phyloP scores from a whole-genome alignment of 2,797 vertebrate species.

The Gymnoscopelus microlampas region DNA sequence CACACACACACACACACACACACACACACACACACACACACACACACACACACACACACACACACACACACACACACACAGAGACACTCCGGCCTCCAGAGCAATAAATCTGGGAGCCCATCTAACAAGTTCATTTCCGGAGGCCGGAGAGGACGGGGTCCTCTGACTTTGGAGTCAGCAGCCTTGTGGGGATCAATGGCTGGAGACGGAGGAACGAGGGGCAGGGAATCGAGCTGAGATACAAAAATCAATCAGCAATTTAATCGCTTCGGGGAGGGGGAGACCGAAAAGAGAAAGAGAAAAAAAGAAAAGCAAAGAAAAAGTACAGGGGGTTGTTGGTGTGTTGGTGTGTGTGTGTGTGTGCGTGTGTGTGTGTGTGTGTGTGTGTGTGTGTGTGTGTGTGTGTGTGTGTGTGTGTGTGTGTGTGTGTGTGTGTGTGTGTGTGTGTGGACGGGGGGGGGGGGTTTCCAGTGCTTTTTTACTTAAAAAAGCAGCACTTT shows the following conservation, averaged over 20 bases:
- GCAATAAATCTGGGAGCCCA: slow-evolving; percentile 83
- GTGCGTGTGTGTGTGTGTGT: too few species aligned
- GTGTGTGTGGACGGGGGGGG: too few species aligned
- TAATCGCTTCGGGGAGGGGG: slow-evolving; percentile 78
- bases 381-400: too few species aligned
- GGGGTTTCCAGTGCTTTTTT: slow-evolving; percentile 72
- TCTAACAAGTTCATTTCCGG: slow-evolving; percentile 87
- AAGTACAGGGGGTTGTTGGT: slow-evolving; percentile 30
- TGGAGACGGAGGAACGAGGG: slow-evolving; percentile 76
- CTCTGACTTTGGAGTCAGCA: slow-evolving; percentile 84
- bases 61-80: slow-evolving; percentile 48
- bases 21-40: slow-evolving; percentile 38
- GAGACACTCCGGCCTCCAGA: slow-evolving; percentile 74
- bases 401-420: too few species aligned
- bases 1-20: slow-evolving; percentile 41
- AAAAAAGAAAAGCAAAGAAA: slow-evolving; percentile 18
- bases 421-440: too few species aligned
- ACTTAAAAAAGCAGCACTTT: slow-evolving; percentile 71
- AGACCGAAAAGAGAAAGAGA: slow-evolving; percentile 43
- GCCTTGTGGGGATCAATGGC: slow-evolving; percentile 84
- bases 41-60: slow-evolving; percentile 40
- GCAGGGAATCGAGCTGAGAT: slow-evolving; percentile 81
- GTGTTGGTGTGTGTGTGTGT: too few species aligned
- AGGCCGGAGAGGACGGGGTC: slow-evolving; percentile 78
- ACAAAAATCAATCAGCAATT: slow-evolving; percentile 88